Base-by-base conservation (phyloP, 2,113 vertebrate species). In the Plestiodon gilberti region DNA sequence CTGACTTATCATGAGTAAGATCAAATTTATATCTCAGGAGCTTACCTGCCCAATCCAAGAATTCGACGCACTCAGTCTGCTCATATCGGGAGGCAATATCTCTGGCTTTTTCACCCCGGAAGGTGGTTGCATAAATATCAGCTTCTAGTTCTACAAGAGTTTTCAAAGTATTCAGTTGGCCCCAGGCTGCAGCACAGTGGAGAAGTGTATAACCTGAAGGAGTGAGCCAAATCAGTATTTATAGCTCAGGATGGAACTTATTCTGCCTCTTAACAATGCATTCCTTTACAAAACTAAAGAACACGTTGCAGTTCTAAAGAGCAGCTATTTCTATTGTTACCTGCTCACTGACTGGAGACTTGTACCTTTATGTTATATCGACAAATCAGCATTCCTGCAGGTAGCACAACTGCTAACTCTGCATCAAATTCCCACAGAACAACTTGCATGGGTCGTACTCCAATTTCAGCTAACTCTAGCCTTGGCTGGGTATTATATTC, bases 101-200 rank as follows among this genome's bases (percentile, higher is more conserved):
- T 40, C 93, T 87, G 15, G 97, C 96, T 3, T 83, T 94, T 82
- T 98, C 96, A 82, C 93, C 90, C 30, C 88, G 92, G 88, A 96
- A 97, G 89, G 95, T 97, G 15, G 84, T 77, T 14, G 92, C 88
- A 77, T 95, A 91, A 74, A 93, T 88, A n/a, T 98, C 95, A 6
- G 96, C 96, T 43, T 96, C 96, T 78, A 97, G 82, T 1, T 97
- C 96, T 13, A 98, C 88, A 20, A 98, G 93, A 6, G 92, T 94
- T 93, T 95, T 96, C 89, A 97, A 82, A 5, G 96, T 96, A 33
- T 97, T 96, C 87, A 97, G 33, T n/a, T 96, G 97, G 22, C 97
- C 97, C 97, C 97, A 97, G 33, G 97, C 96, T 35, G 97, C 96
- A 61, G 97, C 95, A 9, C 94, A 96, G 88, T 98, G 97, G 74